Base-by-base conservation (phyloP, 2,113 vertebrate genomes). In the Syrrhaptes paradoxus region DNA sequence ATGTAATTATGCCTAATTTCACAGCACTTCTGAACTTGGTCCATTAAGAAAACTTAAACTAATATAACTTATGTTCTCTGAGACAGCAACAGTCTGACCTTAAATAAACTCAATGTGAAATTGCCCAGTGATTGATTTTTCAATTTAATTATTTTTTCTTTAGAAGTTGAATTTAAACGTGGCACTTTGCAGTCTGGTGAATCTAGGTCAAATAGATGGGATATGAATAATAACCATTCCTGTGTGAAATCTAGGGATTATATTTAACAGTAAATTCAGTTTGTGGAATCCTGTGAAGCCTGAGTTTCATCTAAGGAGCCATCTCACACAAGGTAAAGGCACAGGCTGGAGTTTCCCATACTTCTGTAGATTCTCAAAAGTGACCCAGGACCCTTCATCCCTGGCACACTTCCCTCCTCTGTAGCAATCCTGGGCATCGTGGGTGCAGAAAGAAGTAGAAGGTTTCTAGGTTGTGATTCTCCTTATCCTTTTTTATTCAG, bases 71-170 rank as follows among this genome's bases (percentile, higher is more conserved):
- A 41, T 2, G 36, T 85, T 91, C 80, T 89, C 46, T 70, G 75
- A 86, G 49, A 76, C 43, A 88, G 61, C 66, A 89, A 63, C 62
- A 88, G 15, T 54, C 70, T 87, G 83, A 87, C 93, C 91, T 85
- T 59, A 90, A 90, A 76, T 41, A 78, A 91, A 70, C 71, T 73
- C 57, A 89, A 87, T 90, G 58, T 36, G 79, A 85, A 94, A 89
- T 66, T 86, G 41, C 55, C 41, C 13, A 41, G 71, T 85, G 59
- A 87, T 15, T 80, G 58, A 94, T 93, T 94, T 93, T 95, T 66
- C 36, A 83, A 80, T 87, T 94, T 83, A 91, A 90, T 91, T 97
- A 70, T 72, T 91, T 93, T 95, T 87, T 32, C 62, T 87, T 90
- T 72, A 80, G 41, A 95, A 91, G 70, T 94, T 70, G 62, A 76